Base-by-base conservation (phyloP, 2,888 invertebrate species). In the Liposcelis brunnea region DNA sequence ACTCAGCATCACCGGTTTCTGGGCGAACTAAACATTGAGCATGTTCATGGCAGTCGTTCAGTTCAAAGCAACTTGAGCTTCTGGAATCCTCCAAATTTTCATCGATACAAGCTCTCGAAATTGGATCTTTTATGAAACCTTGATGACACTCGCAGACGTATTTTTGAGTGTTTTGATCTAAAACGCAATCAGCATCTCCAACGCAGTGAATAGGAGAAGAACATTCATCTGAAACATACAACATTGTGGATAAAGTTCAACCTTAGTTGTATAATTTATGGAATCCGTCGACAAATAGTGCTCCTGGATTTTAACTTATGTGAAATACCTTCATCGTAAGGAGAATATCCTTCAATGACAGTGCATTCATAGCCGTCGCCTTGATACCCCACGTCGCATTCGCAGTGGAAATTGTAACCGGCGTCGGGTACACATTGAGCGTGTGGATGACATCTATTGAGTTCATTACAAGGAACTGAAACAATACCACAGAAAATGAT, bases 331-430 rank as follows among this genome's bases (percentile, higher is more conserved):
- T 12, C n/a, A 21, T 19, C 14, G 14, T 26, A 26, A 42, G n/a
- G 14, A 42, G 11, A 35, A 36, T 45, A 19, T 42, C 12, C 32
- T 56, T 59, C 59, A 47, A 11, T 53, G 54, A 36, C 38, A 49
- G 15, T 40, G 58, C 90, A 91, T 52, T 71, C 72, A 49, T 70
- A 73, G 7, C 89, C 90, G 59, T 91, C 84, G 16, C 91, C 91
- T 56, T 77, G 75, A 63, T 74, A 91, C 2, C 86, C 89, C n/a
- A 75, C 70, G 48, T 77, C 80, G 58, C 93, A 93, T 37, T 74
- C 71, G 58, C 93, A 93, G 47, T 67, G 63, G 54, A 75, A 74
- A 2, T 67, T 63, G 44, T 70, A 65, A 21, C 68, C 61, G 11
- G 71, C 63, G 36, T 71, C 64, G 61, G 69, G 75, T 45, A 74